A percentile compares a stretch with the other conserved stretches of the same genome.
phyloP scores from a whole-genome alignment of 2,888 invertebrate genomes.

The Nebria brevicollis region DNA sequence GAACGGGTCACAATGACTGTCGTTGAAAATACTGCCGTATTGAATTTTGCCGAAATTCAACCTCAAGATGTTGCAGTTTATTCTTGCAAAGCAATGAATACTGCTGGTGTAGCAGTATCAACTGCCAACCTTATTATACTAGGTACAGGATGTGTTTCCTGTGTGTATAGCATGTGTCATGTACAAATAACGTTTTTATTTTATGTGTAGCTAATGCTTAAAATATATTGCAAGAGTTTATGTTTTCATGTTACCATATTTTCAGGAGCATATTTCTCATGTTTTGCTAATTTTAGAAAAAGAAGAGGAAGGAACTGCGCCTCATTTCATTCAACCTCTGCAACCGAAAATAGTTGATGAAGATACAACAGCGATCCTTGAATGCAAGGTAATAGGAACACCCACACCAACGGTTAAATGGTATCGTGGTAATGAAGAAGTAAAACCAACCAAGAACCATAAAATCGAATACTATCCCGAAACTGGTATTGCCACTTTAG shows the following conservation, averaged over 20 bases:
- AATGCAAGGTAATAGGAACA: constrained; percentile 74
- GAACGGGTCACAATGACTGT: constrained; percentile 70
- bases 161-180: constrained; percentile 20
- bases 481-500: constrained; percentile 72
- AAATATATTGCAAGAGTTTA: not conserved
- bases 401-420: constrained; percentile 79
- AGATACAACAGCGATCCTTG: constrained; percentile 70
- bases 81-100: constrained; percentile 78
- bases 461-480: constrained; percentile 70
- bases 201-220: constrained; percentile 9
- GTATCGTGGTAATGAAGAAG: constrained; percentile 72
- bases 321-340: constrained; percentile 73
- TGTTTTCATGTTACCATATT: not conserved
- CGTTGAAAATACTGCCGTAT: constrained; percentile 72
- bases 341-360: constrained; percentile 73
- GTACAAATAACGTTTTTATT: not conserved
- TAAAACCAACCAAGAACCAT: constrained; percentile 68
- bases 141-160: constrained; percentile 64
- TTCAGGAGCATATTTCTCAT: not conserved
- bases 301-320: constrained; percentile 76
- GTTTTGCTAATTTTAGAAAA: constrained; percentile 63
- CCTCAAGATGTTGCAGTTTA: constrained; percentile 80
- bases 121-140: constrained; percentile 77
- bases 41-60: constrained; percentile 75
- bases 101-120: constrained; percentile 80